Percentiles rank a stretch among this genome's conserved stretches.
phyloP scores from a whole-genome alignment of 2,113 vertebrate species.

The Cryptotis parvus region DNA sequence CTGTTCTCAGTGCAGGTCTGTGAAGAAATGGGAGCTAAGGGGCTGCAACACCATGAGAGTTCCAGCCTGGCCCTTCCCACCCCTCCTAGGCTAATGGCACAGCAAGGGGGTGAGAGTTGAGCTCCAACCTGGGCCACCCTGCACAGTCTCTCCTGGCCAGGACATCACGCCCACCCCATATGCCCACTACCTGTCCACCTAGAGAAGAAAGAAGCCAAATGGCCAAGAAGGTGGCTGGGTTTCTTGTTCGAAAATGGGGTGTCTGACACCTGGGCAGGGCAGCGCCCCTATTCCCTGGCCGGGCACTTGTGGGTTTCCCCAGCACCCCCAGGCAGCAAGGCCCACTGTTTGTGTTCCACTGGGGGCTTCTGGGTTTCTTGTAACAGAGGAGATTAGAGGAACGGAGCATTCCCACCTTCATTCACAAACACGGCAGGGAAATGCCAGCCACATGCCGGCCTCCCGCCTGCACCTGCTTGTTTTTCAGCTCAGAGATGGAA shows the following conservation, averaged over 20 bases:
- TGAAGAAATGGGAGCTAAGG: background rate
- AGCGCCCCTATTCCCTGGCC: background rate
- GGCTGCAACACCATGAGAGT: too few species aligned
- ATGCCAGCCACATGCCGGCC: conserved; percentile 86
- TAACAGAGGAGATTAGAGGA: conserved; percentile 85
- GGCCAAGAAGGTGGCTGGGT: background rate
- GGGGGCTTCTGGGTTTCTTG: conserved; percentile 83
- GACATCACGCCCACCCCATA: too few species aligned
- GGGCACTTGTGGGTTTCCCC: conserved; percentile 48
- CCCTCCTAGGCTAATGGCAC: too few species aligned
- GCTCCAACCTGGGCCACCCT: background rate
- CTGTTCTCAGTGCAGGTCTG: too few species aligned
- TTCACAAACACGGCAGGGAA: conserved; percentile 88
- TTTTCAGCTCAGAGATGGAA: conserved; percentile 87
- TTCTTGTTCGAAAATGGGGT: background rate
- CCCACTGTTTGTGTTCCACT: accelerated
- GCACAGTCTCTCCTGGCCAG: too few species aligned
- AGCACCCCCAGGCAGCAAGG: background rate
- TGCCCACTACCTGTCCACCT: background rate
- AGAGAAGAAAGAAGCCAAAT: background rate
- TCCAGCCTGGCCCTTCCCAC: too few species aligned
- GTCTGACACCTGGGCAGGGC: background rate
- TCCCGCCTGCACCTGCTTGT: conserved; percentile 85
- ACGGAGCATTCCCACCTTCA: conserved; percentile 85
- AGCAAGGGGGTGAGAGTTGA: too few species aligned